Evolutionary conservation across 1,140 invertebrate genomes (phyloP).

Genomic region (Sesamia nonagrioides): DNA sequence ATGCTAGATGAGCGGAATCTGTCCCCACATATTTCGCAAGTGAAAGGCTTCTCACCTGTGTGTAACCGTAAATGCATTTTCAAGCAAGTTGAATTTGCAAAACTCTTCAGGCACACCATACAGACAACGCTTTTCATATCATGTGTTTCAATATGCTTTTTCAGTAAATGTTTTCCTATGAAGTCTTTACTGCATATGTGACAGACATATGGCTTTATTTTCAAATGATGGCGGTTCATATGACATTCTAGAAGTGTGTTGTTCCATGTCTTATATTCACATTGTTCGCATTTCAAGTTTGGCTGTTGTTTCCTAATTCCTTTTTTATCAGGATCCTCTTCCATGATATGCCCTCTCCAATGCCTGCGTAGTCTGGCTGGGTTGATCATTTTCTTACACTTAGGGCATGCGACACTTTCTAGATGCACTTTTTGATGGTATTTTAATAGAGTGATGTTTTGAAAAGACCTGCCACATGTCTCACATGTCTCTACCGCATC

Average conservation of each 20-base stretch:
- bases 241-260: conserved; percentile 57
- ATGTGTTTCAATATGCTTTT: conserved; percentile 56
- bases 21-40: conserved; percentile 61
- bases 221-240: conserved; percentile 62
- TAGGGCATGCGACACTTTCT: conserved; percentile 46
- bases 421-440: conserved; percentile 54
- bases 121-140: conserved; percentile 33
- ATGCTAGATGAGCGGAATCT: conserved; percentile 62
- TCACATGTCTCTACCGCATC: conserved; percentile 46
- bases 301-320: conserved; percentile 15
- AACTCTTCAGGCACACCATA: conserved; percentile 52
- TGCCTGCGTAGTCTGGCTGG: conserved; percentile 54
- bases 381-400: conserved; percentile 55
- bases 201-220: conserved; percentile 60
- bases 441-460: conserved; percentile 37
- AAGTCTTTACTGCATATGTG: conserved; percentile 58
- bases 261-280: conserved; percentile 52
- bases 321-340: neutral
- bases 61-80: conserved; percentile 59
- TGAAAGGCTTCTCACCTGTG: conserved; percentile 61
- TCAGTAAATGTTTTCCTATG: conserved; percentile 53
- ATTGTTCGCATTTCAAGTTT: conserved; percentile 46
- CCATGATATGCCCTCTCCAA: conserved; percentile 34
- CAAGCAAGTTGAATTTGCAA: neutral
- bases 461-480: conserved; percentile 53